Percentiles rank a stretch among this genome's conserved stretches.
These are phyloP conservation scores for Momotus momota DNA, from an alignment of 2,797 vertebrate species.

Conservation along the genomic window DNA sequence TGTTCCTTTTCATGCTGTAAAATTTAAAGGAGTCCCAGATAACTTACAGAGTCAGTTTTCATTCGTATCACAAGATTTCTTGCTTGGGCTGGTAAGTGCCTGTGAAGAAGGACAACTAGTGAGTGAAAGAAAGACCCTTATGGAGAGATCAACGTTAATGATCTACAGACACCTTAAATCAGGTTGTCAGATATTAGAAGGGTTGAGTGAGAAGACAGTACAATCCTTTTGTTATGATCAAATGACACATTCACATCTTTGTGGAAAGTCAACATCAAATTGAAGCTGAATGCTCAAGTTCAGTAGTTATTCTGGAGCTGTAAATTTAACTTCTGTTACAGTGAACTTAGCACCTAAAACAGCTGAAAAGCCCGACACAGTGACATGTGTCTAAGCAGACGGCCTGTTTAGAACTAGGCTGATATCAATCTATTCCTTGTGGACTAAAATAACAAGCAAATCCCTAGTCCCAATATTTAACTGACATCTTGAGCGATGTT, in stretches of 20 bases:
- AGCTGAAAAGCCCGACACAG: not conserved
- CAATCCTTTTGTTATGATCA: not conserved
- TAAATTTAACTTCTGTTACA: not conserved
- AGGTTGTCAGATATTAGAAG: not conserved
- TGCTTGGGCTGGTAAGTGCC: constrained; percentile 84
- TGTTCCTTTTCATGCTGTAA: not conserved
- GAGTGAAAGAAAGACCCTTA: not conserved
- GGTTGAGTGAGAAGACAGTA: not conserved
- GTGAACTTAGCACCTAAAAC: not conserved
- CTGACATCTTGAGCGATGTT: not conserved
- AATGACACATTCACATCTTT: not conserved
- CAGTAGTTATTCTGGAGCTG: not conserved
- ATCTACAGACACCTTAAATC: not conserved
- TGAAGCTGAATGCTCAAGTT: not conserved
- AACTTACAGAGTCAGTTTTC: constrained; percentile 85
- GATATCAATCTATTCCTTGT: not conserved
- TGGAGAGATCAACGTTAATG: not conserved
- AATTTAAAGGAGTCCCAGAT: not conserved
- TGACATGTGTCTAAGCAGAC: not conserved
- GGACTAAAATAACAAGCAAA: not conserved
- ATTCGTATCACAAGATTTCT: constrained; percentile 83
- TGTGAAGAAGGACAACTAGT: constrained; percentile 64
- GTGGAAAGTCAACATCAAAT: not conserved
- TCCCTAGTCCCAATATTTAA: not conserved
- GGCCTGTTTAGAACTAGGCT: not conserved